These are phyloP conservation scores for Trididemnum nubilum DNA, from an alignment of 23 tunicate genomes.

Conservation along the genomic window DNA sequence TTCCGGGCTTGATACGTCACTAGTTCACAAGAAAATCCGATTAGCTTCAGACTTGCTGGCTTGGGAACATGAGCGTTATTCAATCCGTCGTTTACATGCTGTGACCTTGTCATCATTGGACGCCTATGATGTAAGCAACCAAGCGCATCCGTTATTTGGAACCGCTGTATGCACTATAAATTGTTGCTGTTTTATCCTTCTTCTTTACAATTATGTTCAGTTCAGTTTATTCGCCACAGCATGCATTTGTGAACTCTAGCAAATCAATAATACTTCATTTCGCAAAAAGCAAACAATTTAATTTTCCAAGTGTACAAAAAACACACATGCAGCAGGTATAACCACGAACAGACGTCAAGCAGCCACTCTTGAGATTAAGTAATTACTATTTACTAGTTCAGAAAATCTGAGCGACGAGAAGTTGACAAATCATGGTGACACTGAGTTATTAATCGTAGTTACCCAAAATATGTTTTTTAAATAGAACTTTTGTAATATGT, in stretches of 20 bases:
- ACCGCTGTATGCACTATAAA: neutral
- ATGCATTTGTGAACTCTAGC: neutral
- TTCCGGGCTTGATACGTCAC: conserved; percentile 42
- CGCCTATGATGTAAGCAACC: conserved; percentile 59
- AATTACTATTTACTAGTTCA: too few species aligned
- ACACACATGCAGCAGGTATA: too few species aligned
- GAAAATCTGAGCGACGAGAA: too few species aligned
- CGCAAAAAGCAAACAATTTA: too few species aligned
- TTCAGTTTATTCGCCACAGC: neutral
- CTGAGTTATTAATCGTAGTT: too few species aligned
- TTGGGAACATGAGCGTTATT: conserved; percentile 90
- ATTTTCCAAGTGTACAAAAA: too few species aligned
- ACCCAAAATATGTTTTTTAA: too few species aligned
- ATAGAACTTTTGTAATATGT: too few species aligned
- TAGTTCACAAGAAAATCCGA: conserved; percentile 88
- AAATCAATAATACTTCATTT: neutral
- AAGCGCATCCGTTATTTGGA: neutral
- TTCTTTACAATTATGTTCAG: neutral
- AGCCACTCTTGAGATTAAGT: too few species aligned
- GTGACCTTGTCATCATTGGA: conserved; percentile 73
- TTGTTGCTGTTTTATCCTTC: neutral
- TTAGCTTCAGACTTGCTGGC: conserved; percentile 65
- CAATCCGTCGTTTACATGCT: conserved; percentile 79
- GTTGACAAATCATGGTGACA: too few species aligned
- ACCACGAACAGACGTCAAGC: too few species aligned